Percentiles rank a stretch among this genome's conserved stretches.
phyloP scores from a whole-genome alignment of 2,888 invertebrate species.

The Eledona agricola region DNA sequence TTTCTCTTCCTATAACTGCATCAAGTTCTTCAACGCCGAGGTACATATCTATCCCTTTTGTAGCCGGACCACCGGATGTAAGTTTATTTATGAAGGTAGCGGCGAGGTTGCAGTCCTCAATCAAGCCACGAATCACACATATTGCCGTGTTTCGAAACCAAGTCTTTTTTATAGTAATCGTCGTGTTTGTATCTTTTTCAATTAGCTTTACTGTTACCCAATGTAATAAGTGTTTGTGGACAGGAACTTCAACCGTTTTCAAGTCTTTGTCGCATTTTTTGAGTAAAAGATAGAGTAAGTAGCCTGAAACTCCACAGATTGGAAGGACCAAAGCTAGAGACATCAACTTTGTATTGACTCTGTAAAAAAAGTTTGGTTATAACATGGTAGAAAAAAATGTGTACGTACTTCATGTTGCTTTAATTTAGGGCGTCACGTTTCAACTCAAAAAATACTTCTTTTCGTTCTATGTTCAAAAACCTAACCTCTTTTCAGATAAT shows the following conservation, averaged over 20 bases:
- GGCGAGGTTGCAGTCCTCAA: slow-evolving; percentile 74
- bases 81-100: slow-evolving; percentile 73
- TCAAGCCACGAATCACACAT: slow-evolving; percentile 76
- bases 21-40: background rate
- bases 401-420: too few species aligned
- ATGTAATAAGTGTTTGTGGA: slow-evolving; percentile 69
- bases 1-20: too few species aligned
- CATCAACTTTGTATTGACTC: slow-evolving; percentile 51
- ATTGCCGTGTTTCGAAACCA: slow-evolving; percentile 68
- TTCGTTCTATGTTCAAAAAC: too few species aligned
- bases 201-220: slow-evolving; percentile 75
- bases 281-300: slow-evolving; percentile 73
- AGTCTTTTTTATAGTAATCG: slow-evolving; percentile 66
- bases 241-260: slow-evolving; percentile 67
- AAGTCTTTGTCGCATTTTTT: slow-evolving; percentile 70
- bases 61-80: slow-evolving; percentile 69
- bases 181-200: slow-evolving; percentile 76
- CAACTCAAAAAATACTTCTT: too few species aligned
- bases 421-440: too few species aligned
- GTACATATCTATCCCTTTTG: background rate
- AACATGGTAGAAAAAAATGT: too few species aligned
- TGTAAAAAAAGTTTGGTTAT: slow-evolving; percentile 37
- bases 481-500: too few species aligned
- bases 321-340: slow-evolving; percentile 72
- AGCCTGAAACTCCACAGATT: slow-evolving; percentile 73